Conservation (phyloP, 1,140 invertebrate genomes). For the Platyscapa corneri region DNA sequence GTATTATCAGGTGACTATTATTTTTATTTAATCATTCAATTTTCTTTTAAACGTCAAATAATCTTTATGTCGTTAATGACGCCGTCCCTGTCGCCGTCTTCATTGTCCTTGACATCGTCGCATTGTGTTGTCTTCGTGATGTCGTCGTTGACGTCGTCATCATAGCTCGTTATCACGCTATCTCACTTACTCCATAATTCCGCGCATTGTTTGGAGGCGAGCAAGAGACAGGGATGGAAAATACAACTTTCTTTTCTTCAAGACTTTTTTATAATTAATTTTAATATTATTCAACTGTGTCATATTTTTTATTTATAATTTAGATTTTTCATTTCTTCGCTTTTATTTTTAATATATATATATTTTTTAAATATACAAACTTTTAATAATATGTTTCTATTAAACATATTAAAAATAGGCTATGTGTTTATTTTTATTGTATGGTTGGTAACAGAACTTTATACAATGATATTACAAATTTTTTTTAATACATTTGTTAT, state of each 20-base stretch:
- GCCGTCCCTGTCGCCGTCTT: neutral
- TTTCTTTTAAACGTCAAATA: neutral
- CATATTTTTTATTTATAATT: neutral
- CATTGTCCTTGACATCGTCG: neutral
- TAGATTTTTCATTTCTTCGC: neutral
- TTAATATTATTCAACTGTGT: neutral
- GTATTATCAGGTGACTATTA: conserved; percentile 77
- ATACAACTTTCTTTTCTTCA: conserved; percentile 23
- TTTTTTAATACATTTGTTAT: no score
- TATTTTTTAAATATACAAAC: no score
- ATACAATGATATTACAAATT: neutral
- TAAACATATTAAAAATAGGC: no score
- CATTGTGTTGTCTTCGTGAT: neutral
- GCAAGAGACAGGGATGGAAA: neutral
- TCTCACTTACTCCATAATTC: neutral
- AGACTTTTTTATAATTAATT: neutral
- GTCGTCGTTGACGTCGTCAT: neutral
- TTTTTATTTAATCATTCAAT: conserved; percentile 13
- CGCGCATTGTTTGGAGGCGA: neutral
- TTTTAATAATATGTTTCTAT: no score
- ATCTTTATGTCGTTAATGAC: neutral
- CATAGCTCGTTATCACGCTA: neutral
- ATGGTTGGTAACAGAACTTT: neutral
- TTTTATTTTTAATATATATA: neutral
- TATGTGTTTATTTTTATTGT: neutral